A percentile compares a stretch with the other conserved stretches of the same genome.
Conservation (phyloP, 2,113 vertebrate species). For the Galemys pyrenaicus region DNA sequence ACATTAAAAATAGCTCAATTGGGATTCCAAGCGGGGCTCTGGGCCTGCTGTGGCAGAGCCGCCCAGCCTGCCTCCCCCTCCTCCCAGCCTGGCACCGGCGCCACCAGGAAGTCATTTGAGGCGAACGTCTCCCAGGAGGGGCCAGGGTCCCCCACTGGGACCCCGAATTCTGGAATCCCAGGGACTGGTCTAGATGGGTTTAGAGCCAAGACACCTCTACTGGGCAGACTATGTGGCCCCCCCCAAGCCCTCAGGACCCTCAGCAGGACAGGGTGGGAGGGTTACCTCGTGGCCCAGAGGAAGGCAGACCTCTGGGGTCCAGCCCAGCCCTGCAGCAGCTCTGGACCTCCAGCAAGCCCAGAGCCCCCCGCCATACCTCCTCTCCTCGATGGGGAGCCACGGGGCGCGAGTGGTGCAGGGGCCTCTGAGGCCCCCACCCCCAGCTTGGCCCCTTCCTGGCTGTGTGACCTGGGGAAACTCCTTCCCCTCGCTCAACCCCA, state of each 20-base stretch:
- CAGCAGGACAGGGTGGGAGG: background rate
- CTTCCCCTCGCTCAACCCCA: background rate
- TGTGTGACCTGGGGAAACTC: background rate
- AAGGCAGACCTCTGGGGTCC: background rate
- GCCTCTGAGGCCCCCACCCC: background rate
- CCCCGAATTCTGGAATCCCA: background rate
- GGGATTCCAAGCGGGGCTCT: conserved; percentile 81
- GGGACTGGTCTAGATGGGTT: background rate
- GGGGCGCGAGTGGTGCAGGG: background rate
- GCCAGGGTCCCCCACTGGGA: rapidly evolving
- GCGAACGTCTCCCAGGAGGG: conserved; percentile 39
- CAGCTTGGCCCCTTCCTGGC: background rate
- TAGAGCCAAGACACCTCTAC: background rate
- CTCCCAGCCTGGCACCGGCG: conserved; percentile 29
- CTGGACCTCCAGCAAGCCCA: background rate
- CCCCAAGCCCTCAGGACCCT: background rate
- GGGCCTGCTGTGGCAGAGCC: conserved; percentile 79
- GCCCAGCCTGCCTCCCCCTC: conserved; percentile 59
- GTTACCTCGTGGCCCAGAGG: background rate
- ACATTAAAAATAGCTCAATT: conserved; percentile 84
- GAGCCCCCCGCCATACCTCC: background rate
- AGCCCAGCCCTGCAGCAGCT: too few species aligned
- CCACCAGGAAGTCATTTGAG: conserved; percentile 71
- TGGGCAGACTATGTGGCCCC: background rate
- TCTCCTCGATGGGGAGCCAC: background rate